phyloP scores from a whole-genome alignment of 2,888 invertebrate genomes.

The Saturnia pavonia region DNA sequence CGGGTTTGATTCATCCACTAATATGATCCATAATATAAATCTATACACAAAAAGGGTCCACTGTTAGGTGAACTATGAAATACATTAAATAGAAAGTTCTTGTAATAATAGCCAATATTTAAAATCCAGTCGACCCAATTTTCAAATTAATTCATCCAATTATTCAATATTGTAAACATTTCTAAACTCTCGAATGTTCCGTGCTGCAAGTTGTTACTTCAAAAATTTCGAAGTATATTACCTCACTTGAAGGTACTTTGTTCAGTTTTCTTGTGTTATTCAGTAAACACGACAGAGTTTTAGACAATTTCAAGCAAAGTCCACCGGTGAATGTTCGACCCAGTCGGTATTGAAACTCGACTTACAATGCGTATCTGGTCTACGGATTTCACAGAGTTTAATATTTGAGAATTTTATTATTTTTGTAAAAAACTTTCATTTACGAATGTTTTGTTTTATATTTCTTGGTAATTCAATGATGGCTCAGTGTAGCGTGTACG shows the following conservation, averaged over 20 bases:
- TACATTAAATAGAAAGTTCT: constrained; percentile 3
- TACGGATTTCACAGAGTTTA: not conserved
- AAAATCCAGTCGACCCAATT: not conserved
- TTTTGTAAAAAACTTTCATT: no score
- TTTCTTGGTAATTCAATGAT: not conserved
- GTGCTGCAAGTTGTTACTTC: constrained; percentile 11
- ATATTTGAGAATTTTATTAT: not conserved
- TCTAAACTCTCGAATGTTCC: constrained; percentile 1
- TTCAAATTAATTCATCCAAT: constrained; percentile 12
- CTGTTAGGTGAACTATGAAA: not conserved
- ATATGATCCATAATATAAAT: no score
- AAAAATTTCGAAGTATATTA: not conserved
- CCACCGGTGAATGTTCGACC: not conserved
- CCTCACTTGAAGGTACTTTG: constrained; percentile 9
- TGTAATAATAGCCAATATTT: not conserved
- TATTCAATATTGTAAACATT: constrained; percentile 14
- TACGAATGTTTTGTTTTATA: not conserved
- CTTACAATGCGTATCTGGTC: constrained; percentile 10
- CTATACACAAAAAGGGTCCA: not conserved
- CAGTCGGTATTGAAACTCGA: constrained; percentile 1
- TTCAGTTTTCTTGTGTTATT: constrained; percentile 6
- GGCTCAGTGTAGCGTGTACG: no score
- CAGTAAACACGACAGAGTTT: constrained; percentile 11
- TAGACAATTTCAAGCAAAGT: constrained; percentile 10
- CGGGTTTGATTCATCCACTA: no score